Evolutionary conservation across 2,888 invertebrate species (phyloP).

Genomic region (Ganaspis brasiliensis): DNA sequence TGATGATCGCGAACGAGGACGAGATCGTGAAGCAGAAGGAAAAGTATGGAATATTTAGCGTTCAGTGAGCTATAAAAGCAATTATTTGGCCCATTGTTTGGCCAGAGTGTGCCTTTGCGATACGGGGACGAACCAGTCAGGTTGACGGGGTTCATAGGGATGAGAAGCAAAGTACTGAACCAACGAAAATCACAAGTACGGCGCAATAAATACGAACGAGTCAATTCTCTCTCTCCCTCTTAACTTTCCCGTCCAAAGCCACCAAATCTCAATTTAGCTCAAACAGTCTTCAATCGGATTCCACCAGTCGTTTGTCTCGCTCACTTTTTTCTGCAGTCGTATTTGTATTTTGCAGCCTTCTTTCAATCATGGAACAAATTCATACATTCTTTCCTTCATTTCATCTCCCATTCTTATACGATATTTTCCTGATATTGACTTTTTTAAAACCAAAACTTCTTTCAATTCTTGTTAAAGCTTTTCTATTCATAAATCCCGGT

Average conservation of each 20-base stretch:
- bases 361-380: neutral
- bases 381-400: no score
- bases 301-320: neutral
- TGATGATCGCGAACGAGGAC: slow-evolving; percentile 72
- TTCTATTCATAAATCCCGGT: slow-evolving; percentile 67
- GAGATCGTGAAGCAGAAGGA: slow-evolving; percentile 70
- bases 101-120: slow-evolving; percentile 78
- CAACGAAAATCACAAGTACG: slow-evolving; percentile 75
- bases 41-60: slow-evolving; percentile 80
- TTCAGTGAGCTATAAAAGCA: slow-evolving; percentile 80
- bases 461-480: no score
- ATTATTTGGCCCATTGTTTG: slow-evolving; percentile 80
- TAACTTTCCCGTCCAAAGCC: slow-evolving; percentile 54
- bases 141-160: slow-evolving; percentile 55
- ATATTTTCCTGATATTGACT: neutral
- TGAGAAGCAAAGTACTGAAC: slow-evolving; percentile 56
- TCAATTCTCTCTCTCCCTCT: slow-evolving; percentile 66
- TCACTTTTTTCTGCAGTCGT: neutral
- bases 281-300: slow-evolving; percentile 38
- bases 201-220: slow-evolving; percentile 77
- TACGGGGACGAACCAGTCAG: slow-evolving; percentile 70
- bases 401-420: no score
- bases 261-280: slow-evolving; percentile 68
- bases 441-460: neutral
- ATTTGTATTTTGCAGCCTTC: neutral